Evolutionary conservation across 1,140 invertebrate species (phyloP), one percentile per base, ranked within the genome.

Genomic region (Drosophila pectinifera): DNA sequence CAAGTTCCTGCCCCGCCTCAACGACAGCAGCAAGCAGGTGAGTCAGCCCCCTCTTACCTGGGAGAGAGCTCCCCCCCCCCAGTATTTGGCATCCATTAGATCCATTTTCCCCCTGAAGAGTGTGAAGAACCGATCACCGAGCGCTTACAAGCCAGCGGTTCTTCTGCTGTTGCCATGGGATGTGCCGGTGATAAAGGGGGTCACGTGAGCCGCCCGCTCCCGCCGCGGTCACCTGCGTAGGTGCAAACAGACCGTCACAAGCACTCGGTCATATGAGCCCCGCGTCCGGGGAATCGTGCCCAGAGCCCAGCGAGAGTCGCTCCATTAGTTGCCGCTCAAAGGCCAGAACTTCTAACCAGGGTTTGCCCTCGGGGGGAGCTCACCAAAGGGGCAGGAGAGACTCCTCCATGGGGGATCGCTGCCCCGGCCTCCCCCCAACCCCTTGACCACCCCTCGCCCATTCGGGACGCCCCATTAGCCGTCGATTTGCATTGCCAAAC

Each of bases 191-290:
- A 56, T 38, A 70, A 39, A 69, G 38, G 41, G 41, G 69, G 57
- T 74, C 72, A 74, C 69, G 68, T 73, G 69, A 54, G 39, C 14
- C 28, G 62, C 11, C 43, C 39, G 26, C 38, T 38, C 28, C 43
- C 39, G 26, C 38, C 26, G 16, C 34, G 31, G 18, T 68, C 67
- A 55, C 74, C 72, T 86, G 81, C 81, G 77, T 84, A 84, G 82
- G 81, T 85, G 81, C 81, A 81, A 85, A 83, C 65, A 61, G 31
- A 11, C 28, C 68, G 67, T 85, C 81, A 85, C 82, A 85, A 85
- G 28, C 46, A 18, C 13, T 14, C 22, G 70, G 55, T 84, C 81
- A 84, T 84, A 81, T 84, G 78, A 85, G 77, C n/a, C n/a, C n/a
- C n/a, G n/a, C n/a, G n/a, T 51, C 24, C 41, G 13, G 22, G 63